phyloP scores from a whole-genome alignment of 2,888 invertebrate species.

The Desoria tigrina region DNA sequence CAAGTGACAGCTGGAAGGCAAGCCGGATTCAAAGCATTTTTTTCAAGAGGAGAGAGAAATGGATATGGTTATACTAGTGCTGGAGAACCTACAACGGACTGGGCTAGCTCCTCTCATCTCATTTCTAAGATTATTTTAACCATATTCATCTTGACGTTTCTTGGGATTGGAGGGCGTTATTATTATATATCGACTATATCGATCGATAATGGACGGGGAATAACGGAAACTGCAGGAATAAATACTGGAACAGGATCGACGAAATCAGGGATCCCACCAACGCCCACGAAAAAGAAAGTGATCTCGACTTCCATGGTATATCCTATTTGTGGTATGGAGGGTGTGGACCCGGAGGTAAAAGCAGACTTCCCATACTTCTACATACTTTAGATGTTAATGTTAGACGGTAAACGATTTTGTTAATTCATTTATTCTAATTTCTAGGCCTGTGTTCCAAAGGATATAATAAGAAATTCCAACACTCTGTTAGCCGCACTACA shows the following conservation, averaged over 20 bases:
- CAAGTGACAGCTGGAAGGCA: constrained; percentile 15
- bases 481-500: constrained; percentile 40
- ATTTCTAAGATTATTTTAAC: constrained; percentile 35
- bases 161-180: constrained; percentile 28
- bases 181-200: neutral
- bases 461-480: constrained; percentile 39
- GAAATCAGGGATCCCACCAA: constrained; percentile 6
- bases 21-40: constrained; percentile 28
- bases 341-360: constrained; percentile 37
- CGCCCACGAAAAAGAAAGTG: constrained; percentile 23
- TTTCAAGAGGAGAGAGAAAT: constrained; percentile 25
- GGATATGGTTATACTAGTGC: constrained; percentile 28
- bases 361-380: no score
- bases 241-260: neutral
- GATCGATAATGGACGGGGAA: neutral
- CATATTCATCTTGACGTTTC: constrained; percentile 28
- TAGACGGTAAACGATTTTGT: neutral
- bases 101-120: constrained; percentile 19
- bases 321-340: constrained; percentile 45
- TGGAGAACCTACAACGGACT: constrained; percentile 23
- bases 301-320: constrained; percentile 24
- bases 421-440: constrained; percentile 10
- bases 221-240: neutral
- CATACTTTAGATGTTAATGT: no score
- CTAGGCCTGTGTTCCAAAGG: constrained; percentile 42